Conservation (phyloP, 2,888 invertebrate species). For the Boloria euphrosyne region DNA sequence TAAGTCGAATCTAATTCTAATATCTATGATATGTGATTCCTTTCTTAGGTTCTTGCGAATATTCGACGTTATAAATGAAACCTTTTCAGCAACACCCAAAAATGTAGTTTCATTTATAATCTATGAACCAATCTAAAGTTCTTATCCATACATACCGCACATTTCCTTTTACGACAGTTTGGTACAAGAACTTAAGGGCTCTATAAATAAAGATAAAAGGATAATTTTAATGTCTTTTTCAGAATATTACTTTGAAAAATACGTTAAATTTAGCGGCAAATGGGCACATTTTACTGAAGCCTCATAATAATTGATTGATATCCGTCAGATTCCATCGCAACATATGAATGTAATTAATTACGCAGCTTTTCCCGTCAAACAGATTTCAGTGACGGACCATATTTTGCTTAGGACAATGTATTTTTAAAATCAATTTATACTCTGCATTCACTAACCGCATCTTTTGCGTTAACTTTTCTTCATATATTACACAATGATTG, state of each 20-base stretch:
- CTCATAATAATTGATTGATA: slow-evolving; percentile 35
- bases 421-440: not conserved
- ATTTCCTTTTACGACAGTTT: not conserved
- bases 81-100: too few relatives aligned
- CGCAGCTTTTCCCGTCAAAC: slow-evolving; percentile 23
- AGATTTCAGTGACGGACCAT: slow-evolving; percentile 5
- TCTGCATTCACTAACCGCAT: too few relatives aligned
- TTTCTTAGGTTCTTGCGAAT: too few relatives aligned
- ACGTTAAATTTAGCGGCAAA: slow-evolving; percentile 33
- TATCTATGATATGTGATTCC: too few relatives aligned
- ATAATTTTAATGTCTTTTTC: slow-evolving; percentile 13
- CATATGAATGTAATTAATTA: slow-evolving; percentile 35
- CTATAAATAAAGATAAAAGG: not conserved
- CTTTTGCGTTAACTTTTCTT: too few relatives aligned
- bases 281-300: slow-evolving; percentile 31
- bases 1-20: too few relatives aligned
- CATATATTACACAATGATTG: too few relatives aligned
- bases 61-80: too few relatives aligned
- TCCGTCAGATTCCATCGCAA: slow-evolving; percentile 34
- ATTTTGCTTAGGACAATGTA: not conserved
- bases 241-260: slow-evolving; percentile 17
- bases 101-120: too few relatives aligned
- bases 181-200: not conserved
- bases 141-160: too few relatives aligned
- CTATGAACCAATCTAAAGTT: too few relatives aligned